Percentiles rank a stretch among this genome's conserved stretches.
These are phyloP conservation scores for Sarcophaga variegata DNA, from an alignment of 2,888 invertebrate genomes.

Conservation along the genomic window DNA sequence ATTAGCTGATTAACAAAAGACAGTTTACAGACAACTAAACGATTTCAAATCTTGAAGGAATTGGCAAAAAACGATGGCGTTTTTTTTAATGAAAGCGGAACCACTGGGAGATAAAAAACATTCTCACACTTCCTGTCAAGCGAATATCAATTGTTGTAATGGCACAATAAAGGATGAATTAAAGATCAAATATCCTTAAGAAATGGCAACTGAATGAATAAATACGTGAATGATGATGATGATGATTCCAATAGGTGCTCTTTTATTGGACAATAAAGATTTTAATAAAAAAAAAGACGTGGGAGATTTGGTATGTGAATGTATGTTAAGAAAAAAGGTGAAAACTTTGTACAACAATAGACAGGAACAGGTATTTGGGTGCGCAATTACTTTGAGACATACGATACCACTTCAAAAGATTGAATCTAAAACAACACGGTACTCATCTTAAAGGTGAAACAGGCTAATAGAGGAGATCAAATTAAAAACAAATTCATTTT, in stretches of 20 bases:
- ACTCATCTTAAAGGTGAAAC: constrained; percentile 62
- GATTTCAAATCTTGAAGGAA: constrained; percentile 42
- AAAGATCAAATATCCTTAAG: constrained; percentile 63
- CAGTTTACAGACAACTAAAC: constrained; percentile 27
- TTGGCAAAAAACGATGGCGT: not conserved
- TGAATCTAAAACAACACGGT: constrained; percentile 15
- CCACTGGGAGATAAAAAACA: constrained; percentile 53
- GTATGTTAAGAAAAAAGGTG: not conserved
- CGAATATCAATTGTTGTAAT: constrained; percentile 13
- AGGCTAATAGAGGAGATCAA: constrained; percentile 81
- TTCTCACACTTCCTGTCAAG: constrained; percentile 68
- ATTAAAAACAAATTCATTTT: constrained; percentile 76
- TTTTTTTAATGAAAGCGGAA: constrained; percentile 55
- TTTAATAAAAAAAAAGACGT: constrained; percentile 51
- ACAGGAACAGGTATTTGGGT: constrained; percentile 72
- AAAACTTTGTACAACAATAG: constrained; percentile 39
- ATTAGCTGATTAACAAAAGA: constrained; percentile 66
- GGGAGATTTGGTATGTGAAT: constrained; percentile 55
- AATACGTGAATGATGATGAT: constrained; percentile 7
- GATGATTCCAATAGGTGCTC: constrained; percentile 40
- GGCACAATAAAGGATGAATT: constrained; percentile 41
- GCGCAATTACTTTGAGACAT: constrained; percentile 73
- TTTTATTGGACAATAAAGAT: constrained; percentile 20
- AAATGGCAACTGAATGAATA: constrained; percentile 51
- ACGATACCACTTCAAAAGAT: constrained; percentile 79